phyloP scores from a whole-genome alignment of 2,888 invertebrate species.

The Allacma fusca region DNA sequence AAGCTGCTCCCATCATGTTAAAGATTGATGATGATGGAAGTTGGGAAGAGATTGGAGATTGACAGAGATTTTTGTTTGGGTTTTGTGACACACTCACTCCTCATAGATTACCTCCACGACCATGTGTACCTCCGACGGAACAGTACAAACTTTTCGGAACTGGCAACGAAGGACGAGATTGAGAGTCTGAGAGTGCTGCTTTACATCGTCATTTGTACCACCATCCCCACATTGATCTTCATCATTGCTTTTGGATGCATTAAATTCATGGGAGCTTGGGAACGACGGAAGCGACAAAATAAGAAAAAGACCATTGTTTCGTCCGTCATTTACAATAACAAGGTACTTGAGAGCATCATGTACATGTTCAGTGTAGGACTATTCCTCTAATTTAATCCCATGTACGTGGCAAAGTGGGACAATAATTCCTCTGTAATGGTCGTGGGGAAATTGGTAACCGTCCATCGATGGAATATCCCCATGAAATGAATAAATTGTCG shows the following conservation, averaged over 20 bases:
- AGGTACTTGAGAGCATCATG: constrained; percentile 20
- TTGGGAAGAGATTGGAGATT: not conserved
- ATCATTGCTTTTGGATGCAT: not conserved
- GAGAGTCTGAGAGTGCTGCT: constrained; percentile 2
- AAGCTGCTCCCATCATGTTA: not conserved
- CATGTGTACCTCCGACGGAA: constrained; percentile 24
- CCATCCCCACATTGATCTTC: constrained; percentile 9
- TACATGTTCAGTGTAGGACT: not conserved
- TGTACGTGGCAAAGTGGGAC: too few species aligned
- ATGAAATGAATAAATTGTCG: too few species aligned
- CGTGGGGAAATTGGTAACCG: too few species aligned
- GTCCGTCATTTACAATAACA: constrained; percentile 34
- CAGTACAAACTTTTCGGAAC: constrained; percentile 1
- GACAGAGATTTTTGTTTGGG: not conserved
- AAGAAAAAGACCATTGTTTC: constrained; percentile 21
- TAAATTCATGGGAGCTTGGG: not conserved
- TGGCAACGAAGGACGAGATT: constrained; percentile 29
- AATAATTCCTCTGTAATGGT: too few species aligned
- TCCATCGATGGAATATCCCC: too few species aligned
- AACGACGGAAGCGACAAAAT: not conserved
- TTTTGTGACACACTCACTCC: not conserved
- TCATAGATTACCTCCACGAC: constrained; percentile 43
- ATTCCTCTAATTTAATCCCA: too few species aligned
- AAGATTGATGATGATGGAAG: constrained; percentile 9
- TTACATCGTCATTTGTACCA: constrained; percentile 14